Base-by-base conservation (phyloP, 35 echinoderm and acorn worm genomes). In the Lytechinus variegatus region DNA sequence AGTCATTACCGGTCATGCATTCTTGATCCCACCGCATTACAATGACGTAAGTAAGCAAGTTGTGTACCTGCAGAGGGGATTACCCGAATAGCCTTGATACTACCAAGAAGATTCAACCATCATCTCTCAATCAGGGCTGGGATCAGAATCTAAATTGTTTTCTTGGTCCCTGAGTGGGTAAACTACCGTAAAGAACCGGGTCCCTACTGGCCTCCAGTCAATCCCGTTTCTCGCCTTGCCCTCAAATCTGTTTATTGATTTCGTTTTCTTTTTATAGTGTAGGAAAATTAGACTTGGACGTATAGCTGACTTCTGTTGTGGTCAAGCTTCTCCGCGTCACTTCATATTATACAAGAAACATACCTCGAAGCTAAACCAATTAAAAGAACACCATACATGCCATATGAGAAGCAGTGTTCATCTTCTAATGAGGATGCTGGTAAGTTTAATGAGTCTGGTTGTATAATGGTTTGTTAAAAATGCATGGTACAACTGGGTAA, bases 1-100 rank as follows among this genome's bases (percentile, higher is more conserved):
- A 79, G 66, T 16, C 24, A 79, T 79, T 79, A 79, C 66, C 66
- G 66, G 66, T 79, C 66, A 79, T 79, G 66, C 66, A 79, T 79
- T 79, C 66, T 24, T 79, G 66, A 79, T 79, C 66, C 66, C 66
- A 16, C 66, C 14, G 66, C 66, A 79, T 79, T 79, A 79, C n/a
- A 79, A 79, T 79, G 66, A 79, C 66, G 66, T 79, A 79, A 79
- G 66, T n/a, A 79, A 79, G 21, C 66, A 79, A 79, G 66, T 79
- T 79, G 66, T 79, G 66, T 79, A 79, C n/a, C 16, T 19, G n/a
- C 61, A 13, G 66, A n/a, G 66, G 6, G 21, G 66, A 79, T 79
- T 79, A 79, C 66, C 66, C 6, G 66, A 19, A 79, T 24, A 24
- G 66, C 66, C 66, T 79, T 79, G 66, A 3, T 79, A 24, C 19